Conservation (phyloP, 2,888 invertebrate genomes). For the Podotricha telesiphe region DNA sequence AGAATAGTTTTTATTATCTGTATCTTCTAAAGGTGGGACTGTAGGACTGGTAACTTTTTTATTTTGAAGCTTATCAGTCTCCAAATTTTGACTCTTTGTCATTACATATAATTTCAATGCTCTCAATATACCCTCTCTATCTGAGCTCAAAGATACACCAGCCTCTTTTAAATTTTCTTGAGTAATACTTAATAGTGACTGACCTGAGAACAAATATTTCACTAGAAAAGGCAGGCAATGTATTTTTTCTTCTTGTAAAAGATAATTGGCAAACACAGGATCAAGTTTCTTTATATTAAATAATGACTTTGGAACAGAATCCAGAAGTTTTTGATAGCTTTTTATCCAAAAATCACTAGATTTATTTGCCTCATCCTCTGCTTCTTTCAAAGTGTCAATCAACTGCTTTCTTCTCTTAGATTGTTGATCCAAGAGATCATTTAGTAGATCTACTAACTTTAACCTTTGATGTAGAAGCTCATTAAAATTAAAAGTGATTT, state of each 20-base stretch:
- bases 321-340: conserved; percentile 92
- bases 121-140: conserved; percentile 85
- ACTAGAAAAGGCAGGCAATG: conserved; percentile 90
- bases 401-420: conserved; percentile 86
- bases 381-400: conserved; percentile 86
- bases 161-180: conserved; percentile 82
- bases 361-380: conserved; percentile 85
- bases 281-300: conserved; percentile 86
- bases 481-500: conserved; percentile 87
- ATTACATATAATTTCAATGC: conserved; percentile 85
- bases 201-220: conserved; percentile 81
- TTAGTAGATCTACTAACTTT: conserved; percentile 86
- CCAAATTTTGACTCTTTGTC: conserved; percentile 59
- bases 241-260: conserved; percentile 88
- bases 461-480: conserved; percentile 87
- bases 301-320: conserved; percentile 87
- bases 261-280: conserved; percentile 86
- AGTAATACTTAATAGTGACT: conserved; percentile 79
- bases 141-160: conserved; percentile 82
- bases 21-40: conserved; percentile 56
- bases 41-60: conserved; percentile 50
- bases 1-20: conserved; percentile 57
- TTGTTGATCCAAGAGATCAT: conserved; percentile 88
- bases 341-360: conserved; percentile 88
- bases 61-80: conserved; percentile 47